Base-by-base conservation (phyloP, 2,888 invertebrate genomes). In the Eledone cirrhosa region DNA sequence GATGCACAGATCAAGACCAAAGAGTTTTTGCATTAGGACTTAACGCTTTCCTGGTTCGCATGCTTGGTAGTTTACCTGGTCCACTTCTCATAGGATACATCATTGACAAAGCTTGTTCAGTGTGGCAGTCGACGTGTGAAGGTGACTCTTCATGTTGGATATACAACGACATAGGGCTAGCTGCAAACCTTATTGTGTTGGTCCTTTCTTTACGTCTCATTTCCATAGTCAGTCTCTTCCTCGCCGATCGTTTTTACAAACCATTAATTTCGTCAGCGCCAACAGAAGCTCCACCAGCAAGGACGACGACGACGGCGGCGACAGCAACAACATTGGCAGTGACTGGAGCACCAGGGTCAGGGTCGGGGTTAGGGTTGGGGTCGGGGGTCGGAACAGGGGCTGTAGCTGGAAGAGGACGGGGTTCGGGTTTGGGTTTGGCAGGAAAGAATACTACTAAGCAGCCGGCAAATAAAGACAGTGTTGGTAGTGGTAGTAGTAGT, bases 61-160 rank as follows among this genome's bases (percentile, higher is more conserved):
- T 72, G 72, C 33, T 72, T 11, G 72, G 72, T 72, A 72, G 72
- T 22, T 41, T 72, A 2, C 72, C 72, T 29, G 72, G 72, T 22
- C 72, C 94, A 0, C 93, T 94, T 79, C 90, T 94, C 72, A 94
- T 94, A 85, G 94, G 94, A 0, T 92, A 93, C 19, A 92, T 94
- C 77, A 94, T 95, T 92, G 94, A 94, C 87, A 92, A 93, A 16
- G 93, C 94, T 0, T 94, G 94, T 82, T 86, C 94, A 53, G 92
- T 94, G 29, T 94, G 94, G 94, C 93, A 94, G 53, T 91, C 93
- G 78, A 92, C 93, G 11, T 94, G 94, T 85, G 93, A 92, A 1
- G 90, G 91, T 31, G 92, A 90, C 48, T 94, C 94, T 22, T 93
- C 94, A 85, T 94, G 94, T 83, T 94, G 94, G 92, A 89, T 94